Evolutionary conservation across 2,797 vertebrate species (phyloP), one percentile per base, ranked within the genome.

Genomic region (Kryptolebias ocellatus): DNA sequence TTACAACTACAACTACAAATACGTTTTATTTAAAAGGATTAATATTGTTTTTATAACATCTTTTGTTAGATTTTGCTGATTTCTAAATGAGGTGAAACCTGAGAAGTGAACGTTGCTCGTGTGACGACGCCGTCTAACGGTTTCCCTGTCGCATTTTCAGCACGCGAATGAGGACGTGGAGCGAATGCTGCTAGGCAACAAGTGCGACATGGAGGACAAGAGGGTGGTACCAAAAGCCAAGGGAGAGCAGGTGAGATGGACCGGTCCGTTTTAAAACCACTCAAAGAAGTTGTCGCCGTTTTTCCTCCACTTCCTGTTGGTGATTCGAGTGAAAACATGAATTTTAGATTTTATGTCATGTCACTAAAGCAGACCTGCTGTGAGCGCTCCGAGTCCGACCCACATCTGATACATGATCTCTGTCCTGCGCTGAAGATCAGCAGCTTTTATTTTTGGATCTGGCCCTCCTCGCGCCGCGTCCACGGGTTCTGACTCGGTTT

Each of bases 141-240:
- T 34, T 34, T 39, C 11, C 11, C 9, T 39, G 7, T 8, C 9
- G 10, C 53, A 61, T 1, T 90, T 90, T 2, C 89, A 99, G 98
- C 98, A 99, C 29, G 98, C 98, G 87, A 99, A 99, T n/a, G 98
- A 99, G 91, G 98, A 99, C 20, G 98, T 99, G 79, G 98, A 99
- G 94, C 94, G 98, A 90, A 99, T 99, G 97, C 95, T 99, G 94
- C 93, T 99, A 95, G 98, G 97, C 94, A 99, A 99, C 95, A 99
- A 99, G 94, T 99, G 98, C 87, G 98, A 99, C 90, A 99, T 99
- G 97, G 98, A 99, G 74, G 98, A 99, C 83, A 99, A 99, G 92
- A 93, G 98, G 93, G 94, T 99, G 63, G 98, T 98, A 91, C 95
- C 94, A 75, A 99, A 98, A 95, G 94, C 95, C 90, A 99, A 97